Conservation (phyloP, 1,140 invertebrate species). For the Conopomorpha cramerella region DNA sequence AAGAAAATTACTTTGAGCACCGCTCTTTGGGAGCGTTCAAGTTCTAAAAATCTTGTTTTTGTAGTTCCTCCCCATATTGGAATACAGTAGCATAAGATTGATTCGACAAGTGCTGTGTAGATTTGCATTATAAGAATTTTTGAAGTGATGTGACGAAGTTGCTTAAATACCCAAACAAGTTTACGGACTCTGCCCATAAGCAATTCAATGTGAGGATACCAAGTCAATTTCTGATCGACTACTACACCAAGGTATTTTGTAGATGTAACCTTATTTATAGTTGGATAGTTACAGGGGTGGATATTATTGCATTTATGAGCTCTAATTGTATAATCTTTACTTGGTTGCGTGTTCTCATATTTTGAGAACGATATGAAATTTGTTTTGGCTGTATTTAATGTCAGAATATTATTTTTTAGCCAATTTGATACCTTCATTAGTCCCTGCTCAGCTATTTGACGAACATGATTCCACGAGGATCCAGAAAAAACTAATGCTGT, state of each 20-base stretch:
- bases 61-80: neutral
- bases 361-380: neutral
- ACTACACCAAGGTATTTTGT: conserved; percentile 1
- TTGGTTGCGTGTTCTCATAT: neutral
- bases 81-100: neutral
- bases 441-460: neutral
- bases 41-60: conserved; percentile 1
- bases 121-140: neutral
- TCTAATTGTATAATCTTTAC: no score
- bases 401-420: neutral
- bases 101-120: neutral
- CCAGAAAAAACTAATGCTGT: neutral
- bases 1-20: neutral
- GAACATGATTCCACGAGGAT: neutral
- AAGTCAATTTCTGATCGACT: neutral
- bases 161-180: neutral
- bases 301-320: neutral
- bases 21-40: no score
- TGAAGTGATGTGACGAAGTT: neutral
- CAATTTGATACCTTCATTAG: neutral
- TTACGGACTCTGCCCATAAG: neutral
- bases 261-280: neutral
- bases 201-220: neutral
- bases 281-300: neutral
- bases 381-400: neutral